Percentiles rank a stretch among this genome's conserved stretches.
Evolutionary conservation across 2,888 invertebrate species (phyloP).

Genomic region (Tinea trinotella): DNA sequence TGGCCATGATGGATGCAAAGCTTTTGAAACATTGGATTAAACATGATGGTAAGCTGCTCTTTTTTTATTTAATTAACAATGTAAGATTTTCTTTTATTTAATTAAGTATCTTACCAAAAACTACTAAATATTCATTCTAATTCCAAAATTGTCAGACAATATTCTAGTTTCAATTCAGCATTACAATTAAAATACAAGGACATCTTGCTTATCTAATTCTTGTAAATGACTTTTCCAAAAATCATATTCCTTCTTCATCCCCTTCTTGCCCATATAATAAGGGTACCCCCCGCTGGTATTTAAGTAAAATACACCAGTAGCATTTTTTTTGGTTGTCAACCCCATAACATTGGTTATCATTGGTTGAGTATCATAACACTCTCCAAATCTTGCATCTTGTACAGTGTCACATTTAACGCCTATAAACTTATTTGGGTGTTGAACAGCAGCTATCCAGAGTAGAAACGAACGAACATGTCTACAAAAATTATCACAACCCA

Average conservation of each 20-base stretch:
- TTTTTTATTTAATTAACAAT: too few species aligned
- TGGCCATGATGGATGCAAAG: too few species aligned
- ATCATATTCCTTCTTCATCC: constrained; percentile 39
- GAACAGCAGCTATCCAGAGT: constrained; percentile 36
- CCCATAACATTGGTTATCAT: constrained; percentile 35
- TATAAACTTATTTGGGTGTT: constrained; percentile 35
- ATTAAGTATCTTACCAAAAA: too few species aligned
- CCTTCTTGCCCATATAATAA: constrained; percentile 43
- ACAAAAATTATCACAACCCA: constrained; percentile 34
- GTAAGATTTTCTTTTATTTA: too few species aligned
- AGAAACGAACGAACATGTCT: constrained; percentile 36
- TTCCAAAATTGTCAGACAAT: too few species aligned
- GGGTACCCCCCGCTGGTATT: constrained; percentile 38
- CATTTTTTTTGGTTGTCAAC: constrained; percentile 28
- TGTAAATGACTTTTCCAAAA: constrained; percentile 25
- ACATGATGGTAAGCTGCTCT: too few species aligned
- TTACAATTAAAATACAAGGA: background rate
- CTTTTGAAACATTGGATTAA: too few species aligned
- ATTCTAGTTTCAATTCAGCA: too few species aligned
- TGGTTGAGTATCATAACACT: constrained; percentile 36
- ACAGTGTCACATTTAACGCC: constrained; percentile 38
- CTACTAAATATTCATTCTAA: too few species aligned
- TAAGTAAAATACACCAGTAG: constrained; percentile 36
- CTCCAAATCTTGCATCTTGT: constrained; percentile 36
- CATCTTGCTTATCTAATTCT: constrained; percentile 6